Evolutionary conservation across 1,140 invertebrate genomes (phyloP).

Genomic region (Cyclina sinensis): DNA sequence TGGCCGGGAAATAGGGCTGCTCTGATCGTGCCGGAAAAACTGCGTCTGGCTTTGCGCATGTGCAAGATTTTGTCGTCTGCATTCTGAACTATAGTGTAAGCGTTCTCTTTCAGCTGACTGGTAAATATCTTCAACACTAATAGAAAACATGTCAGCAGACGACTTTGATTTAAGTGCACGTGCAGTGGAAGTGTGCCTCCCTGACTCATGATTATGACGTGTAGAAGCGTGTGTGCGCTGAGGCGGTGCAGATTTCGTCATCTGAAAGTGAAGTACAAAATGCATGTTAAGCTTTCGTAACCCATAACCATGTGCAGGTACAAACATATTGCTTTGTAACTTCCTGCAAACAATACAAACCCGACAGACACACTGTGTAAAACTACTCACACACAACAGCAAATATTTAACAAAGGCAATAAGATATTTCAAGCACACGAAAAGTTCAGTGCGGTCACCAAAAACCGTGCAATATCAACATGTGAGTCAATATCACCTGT

Average conservation of each 20-base stretch:
- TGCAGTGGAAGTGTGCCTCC: background rate
- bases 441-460: no score
- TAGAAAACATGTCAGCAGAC: slow-evolving; percentile 4
- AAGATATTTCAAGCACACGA: no score
- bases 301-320: no score
- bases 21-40: slow-evolving; percentile 52
- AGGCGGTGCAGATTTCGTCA: slow-evolving; percentile 62
- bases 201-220: background rate
- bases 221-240: slow-evolving; percentile 33
- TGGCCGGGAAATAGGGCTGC: slow-evolving; percentile 36
- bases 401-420: no score
- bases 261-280: slow-evolving; percentile 63
- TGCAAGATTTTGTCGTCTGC: slow-evolving; percentile 64
- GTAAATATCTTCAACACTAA: slow-evolving; percentile 64
- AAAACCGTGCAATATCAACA: no score
- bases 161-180: background rate
- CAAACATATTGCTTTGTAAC: no score
- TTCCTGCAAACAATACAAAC: no score
- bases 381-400: no score
- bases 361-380: no score
- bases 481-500: no score
- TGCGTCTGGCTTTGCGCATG: slow-evolving; percentile 63
- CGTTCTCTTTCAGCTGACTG: slow-evolving; percentile 55
- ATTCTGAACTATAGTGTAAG: slow-evolving; percentile 47
- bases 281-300: no score